These are phyloP conservation scores for Halichoerus grypus DNA, from an alignment of 2,113 vertebrate genomes.

Conservation along the genomic window DNA sequence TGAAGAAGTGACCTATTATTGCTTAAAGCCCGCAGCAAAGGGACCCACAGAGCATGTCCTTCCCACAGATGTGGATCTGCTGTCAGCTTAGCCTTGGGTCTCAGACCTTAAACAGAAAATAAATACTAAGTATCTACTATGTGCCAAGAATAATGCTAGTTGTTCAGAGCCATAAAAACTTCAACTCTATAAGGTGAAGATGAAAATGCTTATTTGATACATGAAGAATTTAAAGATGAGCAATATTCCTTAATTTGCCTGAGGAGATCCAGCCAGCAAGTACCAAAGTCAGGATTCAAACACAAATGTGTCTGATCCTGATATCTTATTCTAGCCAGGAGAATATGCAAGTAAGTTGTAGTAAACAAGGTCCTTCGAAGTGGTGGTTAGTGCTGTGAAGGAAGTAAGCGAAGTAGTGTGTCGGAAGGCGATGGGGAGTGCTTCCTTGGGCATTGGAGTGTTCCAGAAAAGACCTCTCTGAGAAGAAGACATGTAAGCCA, in stretches of 20 bases:
- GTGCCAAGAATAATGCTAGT: background rate
- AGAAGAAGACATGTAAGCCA: background rate
- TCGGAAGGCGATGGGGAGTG: background rate
- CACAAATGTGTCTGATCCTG: background rate
- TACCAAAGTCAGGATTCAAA: constrained; percentile 10
- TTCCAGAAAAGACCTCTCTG: background rate
- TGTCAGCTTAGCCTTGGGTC: background rate
- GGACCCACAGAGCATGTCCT: background rate
- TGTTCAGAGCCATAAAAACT: background rate
- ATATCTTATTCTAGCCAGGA: background rate
- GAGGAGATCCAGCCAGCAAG: background rate
- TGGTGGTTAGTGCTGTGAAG: background rate
- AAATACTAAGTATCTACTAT: background rate
- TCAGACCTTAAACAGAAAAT: background rate
- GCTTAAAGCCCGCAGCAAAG: background rate
- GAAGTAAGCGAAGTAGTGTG: background rate
- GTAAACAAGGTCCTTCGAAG: background rate
- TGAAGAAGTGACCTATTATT: background rate
- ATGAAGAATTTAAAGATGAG: background rate
- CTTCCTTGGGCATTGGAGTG: background rate
- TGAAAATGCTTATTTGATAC: background rate
- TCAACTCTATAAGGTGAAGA: background rate
- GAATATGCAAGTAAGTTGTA: background rate
- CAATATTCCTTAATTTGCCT: background rate
- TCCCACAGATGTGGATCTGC: background rate